Evolutionary conservation across 37 sponge, comb jelly and placozoan species (phyloP).

Genomic region (Eunapius fragilis): DNA sequence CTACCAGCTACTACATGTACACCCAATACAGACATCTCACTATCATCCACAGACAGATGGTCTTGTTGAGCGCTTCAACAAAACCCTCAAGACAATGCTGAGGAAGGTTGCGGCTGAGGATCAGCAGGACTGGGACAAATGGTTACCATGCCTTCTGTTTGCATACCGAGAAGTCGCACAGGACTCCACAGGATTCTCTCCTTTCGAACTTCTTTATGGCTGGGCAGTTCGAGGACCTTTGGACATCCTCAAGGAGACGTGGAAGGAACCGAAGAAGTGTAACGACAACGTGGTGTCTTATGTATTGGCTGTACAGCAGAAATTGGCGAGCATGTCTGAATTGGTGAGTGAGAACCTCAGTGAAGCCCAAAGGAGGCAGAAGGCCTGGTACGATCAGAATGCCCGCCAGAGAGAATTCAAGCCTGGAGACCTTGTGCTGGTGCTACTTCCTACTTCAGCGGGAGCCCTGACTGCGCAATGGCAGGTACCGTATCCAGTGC

Average conservation of each 20-base stretch:
- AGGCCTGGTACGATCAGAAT: constrained; percentile 4
- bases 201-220: constrained; percentile 39
- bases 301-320: no score
- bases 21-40: constrained; percentile 30
- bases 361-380: not conserved
- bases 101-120: not conserved
- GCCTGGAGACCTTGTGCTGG: constrained; percentile 59
- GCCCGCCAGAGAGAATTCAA: constrained; percentile 26
- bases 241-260: constrained; percentile 24
- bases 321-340: no score
- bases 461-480: constrained; percentile 38
- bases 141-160: constrained; percentile 26
- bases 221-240: constrained; percentile 37
- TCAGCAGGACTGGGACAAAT: constrained; percentile 23
- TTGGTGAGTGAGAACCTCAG: no score
- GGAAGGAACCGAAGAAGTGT: no score
- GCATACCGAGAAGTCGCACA: constrained; percentile 44
- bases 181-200: constrained; percentile 38
- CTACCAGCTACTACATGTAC: constrained; percentile 23
- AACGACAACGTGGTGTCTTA: no score
- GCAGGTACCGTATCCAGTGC: constrained; percentile 10
- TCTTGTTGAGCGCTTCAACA: constrained; percentile 43
- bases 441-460: constrained; percentile 43
- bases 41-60: constrained; percentile 56
- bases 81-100: constrained; percentile 36